These are phyloP conservation scores for Nematolebias whitei DNA, from an alignment of 2,113 vertebrate species.

Conservation along the genomic window DNA sequence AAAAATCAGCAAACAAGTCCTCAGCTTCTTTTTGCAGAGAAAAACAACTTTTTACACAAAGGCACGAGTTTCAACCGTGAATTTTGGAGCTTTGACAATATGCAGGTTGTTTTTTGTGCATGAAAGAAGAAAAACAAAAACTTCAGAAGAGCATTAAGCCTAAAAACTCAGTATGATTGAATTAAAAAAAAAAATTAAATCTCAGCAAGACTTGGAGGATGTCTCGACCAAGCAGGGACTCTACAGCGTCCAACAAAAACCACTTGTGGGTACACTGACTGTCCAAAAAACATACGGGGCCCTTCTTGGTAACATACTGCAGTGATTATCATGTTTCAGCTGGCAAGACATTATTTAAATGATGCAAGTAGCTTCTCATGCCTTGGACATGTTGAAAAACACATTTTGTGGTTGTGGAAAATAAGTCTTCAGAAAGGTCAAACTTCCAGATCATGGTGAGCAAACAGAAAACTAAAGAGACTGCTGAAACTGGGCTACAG, in stretches of 20 bases:
- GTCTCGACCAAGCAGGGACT: neutral
- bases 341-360: neutral
- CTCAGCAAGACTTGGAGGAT: neutral
- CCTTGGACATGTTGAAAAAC: neutral
- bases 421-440: neutral
- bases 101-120: too few species aligned
- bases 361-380: neutral
- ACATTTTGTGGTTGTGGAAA: slow-evolving; percentile 1
- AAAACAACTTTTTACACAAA: too few species aligned
- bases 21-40: too few species aligned
- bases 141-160: too few species aligned
- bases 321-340: neutral
- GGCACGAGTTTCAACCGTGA: too few species aligned
- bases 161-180: too few species aligned
- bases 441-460: neutral
- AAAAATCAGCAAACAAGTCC: too few species aligned
- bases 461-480: neutral
- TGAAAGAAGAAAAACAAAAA: too few species aligned
- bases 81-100: too few species aligned
- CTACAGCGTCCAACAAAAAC: neutral
- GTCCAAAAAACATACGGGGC: neutral
- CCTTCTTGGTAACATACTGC: neutral
- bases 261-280: neutral
- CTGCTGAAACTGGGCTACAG: neutral
- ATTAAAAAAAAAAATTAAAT: too few species aligned